phyloP scores from a whole-genome alignment of 2,113 vertebrate species.

The Anser brachyrhynchus region DNA sequence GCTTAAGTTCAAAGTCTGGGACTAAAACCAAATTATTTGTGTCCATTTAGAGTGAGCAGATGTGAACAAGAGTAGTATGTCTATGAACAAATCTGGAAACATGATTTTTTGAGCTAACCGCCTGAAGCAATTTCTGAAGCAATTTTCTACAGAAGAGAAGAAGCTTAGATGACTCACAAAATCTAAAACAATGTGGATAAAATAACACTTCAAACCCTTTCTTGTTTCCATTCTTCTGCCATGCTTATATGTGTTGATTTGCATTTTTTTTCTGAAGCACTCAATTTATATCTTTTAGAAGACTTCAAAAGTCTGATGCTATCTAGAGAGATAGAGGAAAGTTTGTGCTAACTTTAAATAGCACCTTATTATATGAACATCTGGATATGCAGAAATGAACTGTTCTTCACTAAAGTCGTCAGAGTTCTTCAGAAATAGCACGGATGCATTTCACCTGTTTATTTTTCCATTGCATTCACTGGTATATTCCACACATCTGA shows the following conservation, averaged over 20 bases:
- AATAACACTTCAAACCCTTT: conserved; percentile 10
- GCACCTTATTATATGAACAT: conserved; percentile 57
- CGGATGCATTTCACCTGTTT: background rate
- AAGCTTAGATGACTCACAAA: conserved; percentile 51
- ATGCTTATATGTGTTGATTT: background rate
- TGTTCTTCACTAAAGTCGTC: background rate
- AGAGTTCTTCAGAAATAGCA: background rate
- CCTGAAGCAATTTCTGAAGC: conserved; percentile 59
- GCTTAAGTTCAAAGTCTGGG: background rate
- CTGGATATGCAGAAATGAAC: conserved; percentile 39
- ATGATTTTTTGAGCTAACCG: conserved; percentile 38
- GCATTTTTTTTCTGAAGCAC: conserved; percentile 17
- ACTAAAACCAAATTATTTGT: background rate
- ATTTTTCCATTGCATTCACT: background rate
- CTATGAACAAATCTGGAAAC: conserved; percentile 24
- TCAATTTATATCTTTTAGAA: conserved; percentile 41
- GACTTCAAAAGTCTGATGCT: conserved; percentile 7
- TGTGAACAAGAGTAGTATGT: background rate
- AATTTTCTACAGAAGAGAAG: conserved; percentile 57
- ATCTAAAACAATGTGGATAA: conserved; percentile 56
- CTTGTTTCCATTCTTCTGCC: conserved; percentile 25
- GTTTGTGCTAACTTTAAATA: conserved; percentile 46
- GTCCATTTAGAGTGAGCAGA: background rate
- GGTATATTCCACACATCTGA: background rate
- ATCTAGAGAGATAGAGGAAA: background rate